Conservation (phyloP, 2,113 vertebrate species). For the Dendropsophus ebraccatus region DNA sequence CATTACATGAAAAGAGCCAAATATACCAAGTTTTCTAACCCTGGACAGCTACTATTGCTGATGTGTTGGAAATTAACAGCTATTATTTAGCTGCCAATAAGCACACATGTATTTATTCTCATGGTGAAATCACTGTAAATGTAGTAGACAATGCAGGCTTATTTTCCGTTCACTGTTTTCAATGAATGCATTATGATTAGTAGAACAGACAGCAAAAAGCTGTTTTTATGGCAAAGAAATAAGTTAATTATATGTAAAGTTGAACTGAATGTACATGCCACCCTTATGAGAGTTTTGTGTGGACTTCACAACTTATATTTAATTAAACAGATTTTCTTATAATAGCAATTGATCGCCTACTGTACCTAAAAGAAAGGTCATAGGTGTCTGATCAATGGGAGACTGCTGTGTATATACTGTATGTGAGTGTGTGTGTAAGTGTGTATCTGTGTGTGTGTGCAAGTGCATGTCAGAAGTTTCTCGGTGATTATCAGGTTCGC, state of each 20-base stretch:
- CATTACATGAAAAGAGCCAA: conserved; percentile 54
- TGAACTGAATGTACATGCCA: no score
- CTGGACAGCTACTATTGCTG: conserved; percentile 46
- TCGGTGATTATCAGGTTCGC: no score
- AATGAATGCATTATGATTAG: conserved; percentile 20
- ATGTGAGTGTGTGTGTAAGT: no score
- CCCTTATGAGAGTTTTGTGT: no score
- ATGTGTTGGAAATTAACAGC: conserved; percentile 54
- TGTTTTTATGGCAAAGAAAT: background rate
- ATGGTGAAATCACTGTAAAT: conserved; percentile 37
- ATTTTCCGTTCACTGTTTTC: conserved; percentile 34
- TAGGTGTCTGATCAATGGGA: no score
- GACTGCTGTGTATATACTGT: no score
- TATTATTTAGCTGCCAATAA: conserved; percentile 45
- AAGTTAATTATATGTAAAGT: background rate
- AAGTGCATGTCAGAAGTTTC: no score
- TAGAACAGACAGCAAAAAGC: background rate
- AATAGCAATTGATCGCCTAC: no score
- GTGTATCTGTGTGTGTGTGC: no score
- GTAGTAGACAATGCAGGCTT: conserved; percentile 45
- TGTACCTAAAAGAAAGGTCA: no score
- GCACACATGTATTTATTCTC: conserved; percentile 53
- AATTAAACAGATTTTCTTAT: no score
- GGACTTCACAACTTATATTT: no score
- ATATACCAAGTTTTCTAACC: conserved; percentile 48